Percentiles rank a stretch among this genome's conserved stretches.
Conservation (phyloP, 2,888 invertebrate species). For the Margaritifera margaritifera region DNA sequence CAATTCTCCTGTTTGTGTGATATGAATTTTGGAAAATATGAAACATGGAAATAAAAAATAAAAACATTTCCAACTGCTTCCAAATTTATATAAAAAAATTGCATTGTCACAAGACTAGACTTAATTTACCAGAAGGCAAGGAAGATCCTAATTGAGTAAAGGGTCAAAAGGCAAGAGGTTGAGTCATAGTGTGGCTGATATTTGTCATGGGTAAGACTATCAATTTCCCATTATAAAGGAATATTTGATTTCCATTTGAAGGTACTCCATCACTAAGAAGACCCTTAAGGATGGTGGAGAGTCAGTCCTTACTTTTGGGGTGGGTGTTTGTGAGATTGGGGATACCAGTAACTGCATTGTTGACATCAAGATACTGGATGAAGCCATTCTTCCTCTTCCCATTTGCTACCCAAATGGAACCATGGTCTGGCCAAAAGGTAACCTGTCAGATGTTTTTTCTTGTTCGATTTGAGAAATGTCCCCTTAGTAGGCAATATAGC, state of each 20-base stretch:
- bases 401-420: conserved; percentile 38
- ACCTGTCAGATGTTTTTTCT: background rate
- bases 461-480: no score
- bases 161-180: no score
- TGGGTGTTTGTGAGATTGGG: conserved; percentile 26
- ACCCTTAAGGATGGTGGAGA: conserved; percentile 24
- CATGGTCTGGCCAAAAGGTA: conserved; percentile 39
- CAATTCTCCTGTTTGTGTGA: no score
- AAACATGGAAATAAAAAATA: no score
- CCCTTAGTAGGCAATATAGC: no score
- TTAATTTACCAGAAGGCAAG: no score
- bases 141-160: no score
- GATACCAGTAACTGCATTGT: conserved; percentile 32
- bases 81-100: no score
- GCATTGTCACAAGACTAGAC: no score
- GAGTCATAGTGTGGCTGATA: no score
- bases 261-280: conserved; percentile 15
- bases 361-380: conserved; percentile 31
- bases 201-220: background rate
- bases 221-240: conserved; percentile 2
- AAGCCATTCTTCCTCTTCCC: conserved; percentile 42
- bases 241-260: conserved; percentile 1
- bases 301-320: conserved; percentile 33
- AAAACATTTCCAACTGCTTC: no score
- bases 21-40: no score